Conservation (phyloP, 2,113 vertebrate species). For the Tapirus terrestris region DNA sequence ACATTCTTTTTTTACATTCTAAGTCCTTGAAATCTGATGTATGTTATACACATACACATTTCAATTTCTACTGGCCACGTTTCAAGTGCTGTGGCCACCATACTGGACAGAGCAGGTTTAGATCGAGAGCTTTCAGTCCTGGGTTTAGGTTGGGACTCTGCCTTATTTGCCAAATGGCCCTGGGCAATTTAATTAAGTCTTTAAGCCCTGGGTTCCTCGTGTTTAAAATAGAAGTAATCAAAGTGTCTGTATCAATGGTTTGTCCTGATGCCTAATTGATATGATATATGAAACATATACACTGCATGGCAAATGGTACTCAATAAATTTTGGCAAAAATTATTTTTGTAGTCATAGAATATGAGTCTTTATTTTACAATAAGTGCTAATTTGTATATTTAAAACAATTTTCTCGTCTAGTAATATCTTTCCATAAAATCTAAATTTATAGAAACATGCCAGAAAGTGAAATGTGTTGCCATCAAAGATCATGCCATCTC, state of each 20-base stretch:
- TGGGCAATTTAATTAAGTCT: background rate
- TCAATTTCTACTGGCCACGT: background rate
- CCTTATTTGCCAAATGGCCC: background rate
- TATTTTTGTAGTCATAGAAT: background rate
- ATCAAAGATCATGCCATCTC: background rate
- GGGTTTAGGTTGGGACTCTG: background rate
- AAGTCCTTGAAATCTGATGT: background rate
- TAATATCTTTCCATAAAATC: background rate
- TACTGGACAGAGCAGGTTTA: background rate
- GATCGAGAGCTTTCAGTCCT: background rate
- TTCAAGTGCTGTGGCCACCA: background rate
- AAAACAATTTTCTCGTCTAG: background rate
- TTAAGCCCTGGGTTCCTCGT: background rate
- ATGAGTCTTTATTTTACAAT: background rate
- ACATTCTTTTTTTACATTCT: background rate
- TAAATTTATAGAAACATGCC: constrained; percentile 2
- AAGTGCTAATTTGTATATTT: constrained; percentile 36
- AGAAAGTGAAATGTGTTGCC: constrained; percentile 2
- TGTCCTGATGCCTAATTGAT: background rate
- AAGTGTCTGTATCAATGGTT: background rate
- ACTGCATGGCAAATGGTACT: background rate
- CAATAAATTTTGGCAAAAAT: background rate
- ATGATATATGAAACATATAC: background rate
- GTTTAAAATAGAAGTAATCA: background rate
- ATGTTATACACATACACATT: background rate